phyloP scores from a whole-genome alignment of 2,888 invertebrate genomes.

The Ypsolopha scabrella region DNA sequence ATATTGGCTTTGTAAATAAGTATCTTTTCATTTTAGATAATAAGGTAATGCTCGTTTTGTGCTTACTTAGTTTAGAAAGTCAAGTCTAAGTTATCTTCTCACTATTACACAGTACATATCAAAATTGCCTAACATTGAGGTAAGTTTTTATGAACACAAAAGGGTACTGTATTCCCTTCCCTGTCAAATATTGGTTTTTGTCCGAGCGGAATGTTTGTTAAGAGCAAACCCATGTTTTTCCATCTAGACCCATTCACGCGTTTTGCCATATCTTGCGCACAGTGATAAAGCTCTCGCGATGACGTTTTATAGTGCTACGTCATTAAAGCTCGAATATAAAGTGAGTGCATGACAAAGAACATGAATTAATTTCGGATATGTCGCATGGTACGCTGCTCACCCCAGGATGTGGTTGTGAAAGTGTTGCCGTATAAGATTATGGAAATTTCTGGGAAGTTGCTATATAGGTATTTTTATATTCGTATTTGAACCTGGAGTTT shows the following conservation, averaged over 20 bases:
- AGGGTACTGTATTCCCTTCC: slow-evolving; percentile 45
- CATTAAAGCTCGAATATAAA: slow-evolving; percentile 64
- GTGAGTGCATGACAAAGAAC: slow-evolving; percentile 66
- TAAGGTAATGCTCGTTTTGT: too few relatives aligned
- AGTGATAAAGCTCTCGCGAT: slow-evolving; percentile 39
- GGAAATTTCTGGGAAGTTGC: too few relatives aligned
- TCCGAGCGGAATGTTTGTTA: slow-evolving; percentile 28
- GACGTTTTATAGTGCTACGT: slow-evolving; percentile 58
- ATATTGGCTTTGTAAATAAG: too few relatives aligned
- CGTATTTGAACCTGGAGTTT: too few relatives aligned
- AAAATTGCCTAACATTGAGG: not conserved
- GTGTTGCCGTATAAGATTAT: too few relatives aligned
- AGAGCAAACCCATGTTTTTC: slow-evolving; percentile 66
- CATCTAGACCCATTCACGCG: slow-evolving; percentile 50
- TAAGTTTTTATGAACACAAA: slow-evolving; percentile 46
- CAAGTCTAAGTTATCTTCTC: too few relatives aligned
- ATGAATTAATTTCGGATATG: slow-evolving; percentile 68
- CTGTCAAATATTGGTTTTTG: slow-evolving; percentile 69
- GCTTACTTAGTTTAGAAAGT: too few relatives aligned
- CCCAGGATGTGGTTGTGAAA: slow-evolving; percentile 24
- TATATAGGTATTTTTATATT: too few relatives aligned
- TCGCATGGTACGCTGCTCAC: slow-evolving; percentile 57
- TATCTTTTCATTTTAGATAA: too few relatives aligned
- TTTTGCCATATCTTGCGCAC: slow-evolving; percentile 44
- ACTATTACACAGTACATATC: too few relatives aligned